These are phyloP conservation scores for Cephus pygmeus DNA, from an alignment of 2,888 invertebrate genomes.

Conservation along the genomic window DNA sequence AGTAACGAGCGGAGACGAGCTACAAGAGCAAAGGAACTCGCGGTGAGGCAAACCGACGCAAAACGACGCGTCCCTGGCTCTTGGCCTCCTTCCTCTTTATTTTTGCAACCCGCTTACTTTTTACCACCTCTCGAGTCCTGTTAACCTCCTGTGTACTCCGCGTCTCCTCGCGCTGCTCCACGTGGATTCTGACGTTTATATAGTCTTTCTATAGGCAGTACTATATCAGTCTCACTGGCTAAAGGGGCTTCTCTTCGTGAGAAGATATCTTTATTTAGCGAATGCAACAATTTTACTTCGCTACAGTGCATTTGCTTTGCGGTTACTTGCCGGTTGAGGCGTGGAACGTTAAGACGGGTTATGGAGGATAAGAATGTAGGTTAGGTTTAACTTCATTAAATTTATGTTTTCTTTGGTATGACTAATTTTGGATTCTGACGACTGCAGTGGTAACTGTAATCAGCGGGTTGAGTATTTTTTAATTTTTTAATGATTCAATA, in stretches of 20 bases:
- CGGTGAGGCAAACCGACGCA: neutral
- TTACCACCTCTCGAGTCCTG: neutral
- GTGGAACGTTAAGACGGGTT: neutral
- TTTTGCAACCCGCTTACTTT: neutral
- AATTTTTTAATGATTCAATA: too few relatives aligned
- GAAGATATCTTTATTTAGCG: neutral
- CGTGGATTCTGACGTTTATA: neutral
- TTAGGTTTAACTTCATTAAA: neutral
- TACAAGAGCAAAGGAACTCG: neutral
- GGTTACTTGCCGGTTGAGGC: neutral
- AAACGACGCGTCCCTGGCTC: slow-evolving; percentile 10
- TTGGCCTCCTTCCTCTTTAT: neutral
- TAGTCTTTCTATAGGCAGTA: neutral
- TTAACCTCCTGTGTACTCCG: neutral
- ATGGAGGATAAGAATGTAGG: neutral
- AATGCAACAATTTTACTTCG: neutral
- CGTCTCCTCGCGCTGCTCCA: neutral
- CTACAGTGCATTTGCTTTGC: neutral
- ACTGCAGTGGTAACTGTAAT: too few relatives aligned
- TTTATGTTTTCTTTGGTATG: too few relatives aligned
- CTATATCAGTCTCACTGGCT: neutral
- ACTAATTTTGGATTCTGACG: too few relatives aligned
- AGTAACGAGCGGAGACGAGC: slow-evolving; percentile 24
- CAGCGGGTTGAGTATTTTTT: too few relatives aligned
- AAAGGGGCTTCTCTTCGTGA: neutral